Evolutionary conservation across 2,797 vertebrate species (phyloP), one percentile per base, ranked within the genome.

Genomic region (Bradypodion ventrale): DNA sequence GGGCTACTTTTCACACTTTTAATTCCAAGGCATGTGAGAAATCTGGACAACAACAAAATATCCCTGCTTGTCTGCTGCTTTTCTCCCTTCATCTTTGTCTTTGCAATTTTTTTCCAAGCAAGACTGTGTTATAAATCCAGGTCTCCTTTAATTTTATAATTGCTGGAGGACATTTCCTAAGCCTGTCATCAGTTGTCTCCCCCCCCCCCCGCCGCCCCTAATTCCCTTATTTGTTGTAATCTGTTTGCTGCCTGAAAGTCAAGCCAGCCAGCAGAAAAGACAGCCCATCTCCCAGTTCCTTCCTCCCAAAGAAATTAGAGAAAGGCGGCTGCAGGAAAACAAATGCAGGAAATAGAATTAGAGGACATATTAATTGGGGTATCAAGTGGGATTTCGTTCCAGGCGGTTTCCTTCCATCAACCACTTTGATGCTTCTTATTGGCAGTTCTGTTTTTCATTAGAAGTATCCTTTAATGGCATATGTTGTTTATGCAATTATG

Each of bases 311-410:
- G 96, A 96, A 96, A 96, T 96, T 95, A 96, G 94, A 95, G 95
- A 94, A 94, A 95, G 95, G 94, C 94, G 94, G 95, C 95, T 95
- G 94, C 13, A 87, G 89, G 95, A 95, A 96, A 94, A 84, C 94
- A 93, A 96, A 95, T 95, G 96, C 95, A 96, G 96, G 96, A 97
- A 97, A 97, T 97, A 96, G 96, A 96, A 96, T 97, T 97, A 97
- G 94, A 95, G 96, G 95, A 95, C 95, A 93, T 96, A 97, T 97
- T 97, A 96, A 96, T 96, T 96, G 96, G 96, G 95, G 95, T 95
- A 96, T 96, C 96, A 96, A 96, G 96, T 95, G 95, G 94, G 96
- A 95, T 96, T 96, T 96, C 93, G 89, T 96, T 96, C 94, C 96
- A 97, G 95, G 96, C 95, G 89, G 93, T 96, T 96, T 96, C 96